Evolutionary conservation across 2,113 vertebrate genomes (phyloP).

Genomic region (Cochlearius cochlearius): DNA sequence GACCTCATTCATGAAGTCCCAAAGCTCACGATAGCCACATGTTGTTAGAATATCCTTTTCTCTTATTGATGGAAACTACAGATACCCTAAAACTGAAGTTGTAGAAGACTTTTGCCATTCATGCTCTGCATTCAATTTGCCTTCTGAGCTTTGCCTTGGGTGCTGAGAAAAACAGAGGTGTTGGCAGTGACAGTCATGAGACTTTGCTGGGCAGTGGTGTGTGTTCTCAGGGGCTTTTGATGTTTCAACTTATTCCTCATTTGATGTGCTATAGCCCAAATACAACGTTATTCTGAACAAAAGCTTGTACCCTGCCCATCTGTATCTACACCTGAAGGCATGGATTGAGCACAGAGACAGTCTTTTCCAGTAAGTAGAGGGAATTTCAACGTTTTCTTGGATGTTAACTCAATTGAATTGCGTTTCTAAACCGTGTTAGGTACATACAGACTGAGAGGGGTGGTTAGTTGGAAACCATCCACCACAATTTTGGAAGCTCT

Average conservation of each 20-base stretch:
- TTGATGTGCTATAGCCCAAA: not conserved
- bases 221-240: not conserved
- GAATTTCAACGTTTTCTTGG: not conserved
- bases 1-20: not conserved
- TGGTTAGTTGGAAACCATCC: not conserved
- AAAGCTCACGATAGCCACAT: not conserved
- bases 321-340: not conserved
- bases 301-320: not conserved
- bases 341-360: not conserved
- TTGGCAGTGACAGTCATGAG: not conserved
- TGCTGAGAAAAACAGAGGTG: not conserved
- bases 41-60: not conserved
- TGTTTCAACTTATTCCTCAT: not conserved
- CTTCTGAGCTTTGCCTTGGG: not conserved
- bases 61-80: not conserved
- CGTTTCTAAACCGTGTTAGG: not conserved
- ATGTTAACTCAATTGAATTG: not conserved
- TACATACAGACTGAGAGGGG: not conserved
- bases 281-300: not conserved
- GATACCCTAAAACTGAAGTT: not conserved
- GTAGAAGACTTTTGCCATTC: not conserved
- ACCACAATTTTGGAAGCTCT: not conserved
- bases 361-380: not conserved
- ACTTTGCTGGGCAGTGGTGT: not conserved
- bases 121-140: not conserved